Evolutionary conservation across 1,140 invertebrate species (phyloP).

Genomic region (Diachasma alloeum): DNA sequence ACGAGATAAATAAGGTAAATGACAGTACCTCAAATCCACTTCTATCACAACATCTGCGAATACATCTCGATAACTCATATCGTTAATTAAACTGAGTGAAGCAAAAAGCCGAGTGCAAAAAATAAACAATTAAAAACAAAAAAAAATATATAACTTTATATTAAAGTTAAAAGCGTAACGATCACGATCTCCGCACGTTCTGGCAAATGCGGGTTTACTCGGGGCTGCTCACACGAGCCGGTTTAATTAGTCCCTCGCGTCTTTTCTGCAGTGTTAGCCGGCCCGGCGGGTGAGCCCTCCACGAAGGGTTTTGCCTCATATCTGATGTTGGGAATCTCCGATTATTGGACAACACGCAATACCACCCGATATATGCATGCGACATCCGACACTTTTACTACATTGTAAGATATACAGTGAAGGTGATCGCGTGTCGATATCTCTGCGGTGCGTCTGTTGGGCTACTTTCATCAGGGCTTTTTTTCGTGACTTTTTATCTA

Average conservation of each 20-base stretch:
- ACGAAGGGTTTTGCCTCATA: neutral
- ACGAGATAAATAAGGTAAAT: constrained; percentile 21
- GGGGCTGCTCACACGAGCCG: neutral
- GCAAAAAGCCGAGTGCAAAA: constrained; percentile 17
- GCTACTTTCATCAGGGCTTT: neutral
- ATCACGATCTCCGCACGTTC: neutral
- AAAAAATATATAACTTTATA: neutral
- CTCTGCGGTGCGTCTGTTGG: neutral
- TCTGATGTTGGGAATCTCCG: neutral
- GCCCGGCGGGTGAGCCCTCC: no score
- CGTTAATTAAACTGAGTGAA: constrained; percentile 29
- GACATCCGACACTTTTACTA: constrained; percentile 3
- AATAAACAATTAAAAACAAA: neutral
- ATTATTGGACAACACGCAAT: neutral
- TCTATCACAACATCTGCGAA: constrained; percentile 26
- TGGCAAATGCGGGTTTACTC: neutral
- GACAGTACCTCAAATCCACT: constrained; percentile 36
- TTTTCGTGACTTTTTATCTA: neutral
- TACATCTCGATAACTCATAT: constrained; percentile 25
- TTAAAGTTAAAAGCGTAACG: constrained; percentile 4
- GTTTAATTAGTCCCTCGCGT: neutral
- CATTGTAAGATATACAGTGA: neutral
- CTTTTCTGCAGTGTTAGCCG: neutral
- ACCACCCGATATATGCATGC: constrained; percentile 4
- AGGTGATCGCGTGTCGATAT: neutral